These are phyloP conservation scores for Thamnophis elegans DNA, from an alignment of 2,797 vertebrate genomes.

Conservation along the genomic window DNA sequence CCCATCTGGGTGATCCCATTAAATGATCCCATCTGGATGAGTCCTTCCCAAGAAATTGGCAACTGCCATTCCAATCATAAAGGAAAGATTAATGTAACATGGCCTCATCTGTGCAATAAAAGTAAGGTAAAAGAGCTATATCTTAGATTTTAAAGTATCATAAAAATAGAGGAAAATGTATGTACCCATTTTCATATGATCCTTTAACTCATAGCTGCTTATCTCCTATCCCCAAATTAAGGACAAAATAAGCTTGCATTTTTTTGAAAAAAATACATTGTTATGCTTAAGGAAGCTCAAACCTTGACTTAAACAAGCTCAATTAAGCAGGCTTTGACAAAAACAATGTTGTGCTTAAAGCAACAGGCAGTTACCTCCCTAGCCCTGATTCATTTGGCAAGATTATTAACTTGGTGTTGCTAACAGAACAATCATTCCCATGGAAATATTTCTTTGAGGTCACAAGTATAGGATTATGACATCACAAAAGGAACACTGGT, in stretches of 20 bases:
- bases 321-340: neutral
- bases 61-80: no score
- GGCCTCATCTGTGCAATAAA: neutral
- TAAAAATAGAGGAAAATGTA: neutral
- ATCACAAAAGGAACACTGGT: slow-evolving; percentile 1
- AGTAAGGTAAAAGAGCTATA: neutral
- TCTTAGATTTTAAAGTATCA: neutral
- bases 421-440: slow-evolving; percentile 10
- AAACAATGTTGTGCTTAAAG: slow-evolving; percentile 3
- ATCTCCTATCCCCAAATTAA: neutral
- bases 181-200: neutral
- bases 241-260: neutral
- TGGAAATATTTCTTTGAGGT: slow-evolving; percentile 24
- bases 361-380: neutral
- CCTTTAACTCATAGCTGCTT: neutral
- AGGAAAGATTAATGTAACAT: neutral
- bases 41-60: neutral
- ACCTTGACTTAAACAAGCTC: neutral
- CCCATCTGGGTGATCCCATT: neutral
- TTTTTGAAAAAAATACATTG: neutral
- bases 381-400: neutral
- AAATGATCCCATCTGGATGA: neutral
- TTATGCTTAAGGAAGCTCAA: neutral
- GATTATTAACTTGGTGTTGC: slow-evolving; percentile 4
- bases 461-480: slow-evolving; percentile 21